phyloP scores from a whole-genome alignment of 2,888 invertebrate species.

The Drosophila rubida region DNA sequence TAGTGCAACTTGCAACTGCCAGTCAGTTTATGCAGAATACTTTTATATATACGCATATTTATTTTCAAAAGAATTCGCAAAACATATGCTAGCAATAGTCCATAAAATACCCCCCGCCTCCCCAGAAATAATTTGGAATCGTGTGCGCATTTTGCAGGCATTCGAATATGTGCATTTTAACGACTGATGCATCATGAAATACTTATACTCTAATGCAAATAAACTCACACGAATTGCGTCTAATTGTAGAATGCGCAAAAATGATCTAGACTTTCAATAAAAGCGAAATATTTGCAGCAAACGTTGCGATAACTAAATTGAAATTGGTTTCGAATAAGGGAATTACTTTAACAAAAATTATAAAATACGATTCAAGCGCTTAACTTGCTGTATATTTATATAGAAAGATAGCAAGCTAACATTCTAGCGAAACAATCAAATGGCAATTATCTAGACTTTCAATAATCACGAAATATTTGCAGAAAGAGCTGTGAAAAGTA shows the following conservation, averaged over 20 bases:
- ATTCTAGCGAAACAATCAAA: not conserved
- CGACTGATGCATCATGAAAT: conserved; percentile 10
- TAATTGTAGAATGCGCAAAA: conserved; percentile 11
- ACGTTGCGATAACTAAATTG: too few species aligned
- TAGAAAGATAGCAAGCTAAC: not conserved
- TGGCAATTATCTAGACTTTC: not conserved
- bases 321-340: too few species aligned
- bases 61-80: conserved; percentile 27
- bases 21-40: not conserved
- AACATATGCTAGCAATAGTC: conserved; percentile 31
- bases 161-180: conserved; percentile 5
- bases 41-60: not conserved
- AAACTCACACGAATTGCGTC: conserved; percentile 15
- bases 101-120: conserved; percentile 11
- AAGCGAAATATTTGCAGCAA: not conserved
- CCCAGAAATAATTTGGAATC: conserved; percentile 9
- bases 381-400: too few species aligned
- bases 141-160: conserved; percentile 34
- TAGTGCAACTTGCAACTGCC: conserved; percentile 20
- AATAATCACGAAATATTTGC: not conserved
- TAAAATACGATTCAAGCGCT: too few species aligned
- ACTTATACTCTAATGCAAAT: conserved; percentile 13
- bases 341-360: too few species aligned
- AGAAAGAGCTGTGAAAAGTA: too few species aligned
- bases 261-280: not conserved